Evolutionary conservation across 2,888 invertebrate species (phyloP).

Genomic region (Ischnura elegans): DNA sequence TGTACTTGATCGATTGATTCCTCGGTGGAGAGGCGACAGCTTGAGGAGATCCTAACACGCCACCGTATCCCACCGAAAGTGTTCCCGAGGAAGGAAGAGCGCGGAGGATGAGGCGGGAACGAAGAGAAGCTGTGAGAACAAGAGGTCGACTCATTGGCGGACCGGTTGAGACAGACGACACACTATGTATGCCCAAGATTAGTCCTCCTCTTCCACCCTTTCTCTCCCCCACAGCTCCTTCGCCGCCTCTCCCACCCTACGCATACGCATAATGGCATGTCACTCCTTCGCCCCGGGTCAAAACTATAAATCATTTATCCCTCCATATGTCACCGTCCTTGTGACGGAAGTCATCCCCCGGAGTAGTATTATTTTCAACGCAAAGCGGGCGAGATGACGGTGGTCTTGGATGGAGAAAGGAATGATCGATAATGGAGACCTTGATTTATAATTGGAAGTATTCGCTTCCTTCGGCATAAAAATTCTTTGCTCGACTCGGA

Average conservation of each 20-base stretch:
- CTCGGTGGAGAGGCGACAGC: conserved; percentile 55
- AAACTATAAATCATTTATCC: conserved; percentile 64
- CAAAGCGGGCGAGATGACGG: conserved; percentile 55
- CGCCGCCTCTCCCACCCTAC: not conserved
- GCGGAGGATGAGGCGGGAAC: conserved; percentile 12
- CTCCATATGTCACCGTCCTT: conserved; percentile 65
- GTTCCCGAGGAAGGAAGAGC: conserved; percentile 11
- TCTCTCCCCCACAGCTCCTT: not conserved
- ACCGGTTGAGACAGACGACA: conserved; percentile 56
- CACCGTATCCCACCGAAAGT: conserved; percentile 46
- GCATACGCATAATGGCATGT: conserved; percentile 44
- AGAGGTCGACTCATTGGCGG: conserved; percentile 57
- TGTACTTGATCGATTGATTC: conserved; percentile 56
- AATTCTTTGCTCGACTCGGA: conserved; percentile 29
- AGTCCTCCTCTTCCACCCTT: conserved; percentile 39
- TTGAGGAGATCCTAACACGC: conserved; percentile 62
- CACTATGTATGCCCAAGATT: conserved; percentile 60
- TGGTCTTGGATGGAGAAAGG: conserved; percentile 10
- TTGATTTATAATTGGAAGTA: conserved; percentile 62
- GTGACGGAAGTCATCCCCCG: conserved; percentile 62
- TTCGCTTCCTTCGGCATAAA: conserved; percentile 29
- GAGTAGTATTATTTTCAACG: conserved; percentile 62
- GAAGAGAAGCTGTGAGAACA: conserved; percentile 30
- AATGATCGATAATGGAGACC: conserved; percentile 40
- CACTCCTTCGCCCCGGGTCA: conserved; percentile 57